Percentiles rank a stretch among this genome's conserved stretches.
Conservation (phyloP, 2,888 invertebrate genomes). For the Diachrysia chrysitis region DNA sequence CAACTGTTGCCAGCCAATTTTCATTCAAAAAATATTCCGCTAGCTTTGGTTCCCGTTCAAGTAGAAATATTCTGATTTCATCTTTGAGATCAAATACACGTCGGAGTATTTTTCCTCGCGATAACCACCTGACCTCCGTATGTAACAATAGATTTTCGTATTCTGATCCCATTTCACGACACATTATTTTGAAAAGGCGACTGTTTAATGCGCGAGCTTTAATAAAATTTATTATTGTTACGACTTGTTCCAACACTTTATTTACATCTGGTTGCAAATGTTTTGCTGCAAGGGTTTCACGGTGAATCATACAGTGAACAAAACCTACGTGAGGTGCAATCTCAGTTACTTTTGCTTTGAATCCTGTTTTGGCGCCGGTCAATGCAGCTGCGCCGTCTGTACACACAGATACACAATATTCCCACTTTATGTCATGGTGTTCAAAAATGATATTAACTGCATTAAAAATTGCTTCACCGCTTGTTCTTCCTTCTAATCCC, state of each 20-base stretch:
- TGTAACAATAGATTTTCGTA: no score
- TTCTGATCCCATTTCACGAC: neutral
- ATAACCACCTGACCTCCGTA: no score
- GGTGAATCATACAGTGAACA: slow-evolving; percentile 11
- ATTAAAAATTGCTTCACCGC: no score
- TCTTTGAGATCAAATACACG: no score
- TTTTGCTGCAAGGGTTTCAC: slow-evolving; percentile 9
- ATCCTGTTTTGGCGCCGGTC: slow-evolving; percentile 7
- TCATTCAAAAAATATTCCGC: no score
- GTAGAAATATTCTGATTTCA: no score
- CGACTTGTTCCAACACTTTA: no score
- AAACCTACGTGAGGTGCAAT: slow-evolving; percentile 9
- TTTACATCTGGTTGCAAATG: slow-evolving; percentile 14
- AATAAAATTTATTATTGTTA: slow-evolving; percentile 9
- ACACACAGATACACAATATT: slow-evolving; percentile 12
- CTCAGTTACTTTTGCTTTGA: slow-evolving; percentile 10
- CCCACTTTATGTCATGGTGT: slow-evolving; percentile 3
- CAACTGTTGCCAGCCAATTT: no score
- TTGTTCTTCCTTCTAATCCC: no score
- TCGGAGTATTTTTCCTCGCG: no score
- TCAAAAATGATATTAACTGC: no score
- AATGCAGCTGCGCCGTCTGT: slow-evolving; percentile 12
- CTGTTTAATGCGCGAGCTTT: slow-evolving; percentile 11
- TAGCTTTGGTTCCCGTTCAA: no score
- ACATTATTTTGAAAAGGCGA: slow-evolving; percentile 6